Percentiles rank a stretch among this genome's conserved stretches.
These are phyloP conservation scores for Sphaeramia orbicularis DNA, from an alignment of 2,797 vertebrate genomes.

Conservation along the genomic window DNA sequence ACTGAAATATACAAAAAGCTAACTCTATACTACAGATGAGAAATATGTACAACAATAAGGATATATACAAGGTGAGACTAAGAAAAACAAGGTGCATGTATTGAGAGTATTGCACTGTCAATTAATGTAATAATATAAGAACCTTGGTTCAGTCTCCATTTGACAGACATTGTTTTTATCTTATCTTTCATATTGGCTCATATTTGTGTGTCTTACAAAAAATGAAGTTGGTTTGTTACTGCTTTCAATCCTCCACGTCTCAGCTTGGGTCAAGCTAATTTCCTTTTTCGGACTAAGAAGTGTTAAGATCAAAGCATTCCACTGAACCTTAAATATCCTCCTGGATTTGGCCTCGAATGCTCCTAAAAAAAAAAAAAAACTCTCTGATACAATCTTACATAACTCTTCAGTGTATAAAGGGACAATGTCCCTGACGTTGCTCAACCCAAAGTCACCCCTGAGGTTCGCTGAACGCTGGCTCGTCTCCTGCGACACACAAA, in stretches of 20 bases:
- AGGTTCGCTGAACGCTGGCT: constrained; percentile 39
- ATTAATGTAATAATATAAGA: too few species aligned
- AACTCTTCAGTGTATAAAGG: constrained; percentile 41
- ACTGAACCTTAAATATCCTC: constrained; percentile 24
- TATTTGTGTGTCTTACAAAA: not conserved
- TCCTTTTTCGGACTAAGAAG: constrained; percentile 7
- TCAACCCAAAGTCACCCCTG: constrained; percentile 63
- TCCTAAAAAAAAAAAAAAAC: constrained; percentile 10
- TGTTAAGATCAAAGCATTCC: constrained; percentile 10
- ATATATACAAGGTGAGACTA: too few species aligned
- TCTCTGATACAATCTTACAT: constrained; percentile 48
- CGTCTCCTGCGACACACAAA: constrained; percentile 14
- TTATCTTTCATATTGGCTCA: not conserved
- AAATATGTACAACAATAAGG: too few species aligned
- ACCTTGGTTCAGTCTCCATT: not conserved
- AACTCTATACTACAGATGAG: too few species aligned
- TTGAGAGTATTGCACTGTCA: too few species aligned
- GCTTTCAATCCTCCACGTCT: constrained; percentile 12
- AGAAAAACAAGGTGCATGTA: too few species aligned
- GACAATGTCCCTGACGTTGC: constrained; percentile 53
- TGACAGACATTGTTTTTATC: not conserved
- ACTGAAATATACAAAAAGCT: too few species aligned
- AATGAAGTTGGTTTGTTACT: not conserved
- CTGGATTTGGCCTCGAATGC: constrained; percentile 31
- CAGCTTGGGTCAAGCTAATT: constrained; percentile 27